These are phyloP conservation scores for Ophion slaviceki DNA, from an alignment of 2,888 invertebrate species.

Conservation along the genomic window DNA sequence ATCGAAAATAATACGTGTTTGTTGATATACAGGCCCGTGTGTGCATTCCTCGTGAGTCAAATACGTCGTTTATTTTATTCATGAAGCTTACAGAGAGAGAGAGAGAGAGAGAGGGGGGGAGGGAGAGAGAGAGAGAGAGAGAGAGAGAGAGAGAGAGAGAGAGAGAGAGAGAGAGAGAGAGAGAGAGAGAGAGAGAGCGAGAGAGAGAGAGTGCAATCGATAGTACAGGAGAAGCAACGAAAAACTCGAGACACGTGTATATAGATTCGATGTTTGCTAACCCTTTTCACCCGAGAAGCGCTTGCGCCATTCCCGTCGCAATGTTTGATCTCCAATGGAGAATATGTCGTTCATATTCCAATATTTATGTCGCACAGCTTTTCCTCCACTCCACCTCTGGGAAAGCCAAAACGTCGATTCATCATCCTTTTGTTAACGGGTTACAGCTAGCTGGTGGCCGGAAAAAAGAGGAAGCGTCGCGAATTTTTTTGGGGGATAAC, in stretches of 20 bases:
- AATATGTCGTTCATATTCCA: conserved; percentile 49
- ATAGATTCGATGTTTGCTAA: conserved; percentile 21
- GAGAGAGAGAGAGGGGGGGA: no score
- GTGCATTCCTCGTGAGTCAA: conserved; percentile 51
- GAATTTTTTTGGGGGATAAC: no score
- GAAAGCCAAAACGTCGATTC: conserved; percentile 56
- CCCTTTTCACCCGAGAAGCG: conserved; percentile 21
- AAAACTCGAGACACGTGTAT: conserved; percentile 31
- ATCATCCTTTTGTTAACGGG: not conserved
- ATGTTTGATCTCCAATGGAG: conserved; percentile 56
- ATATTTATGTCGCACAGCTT: conserved; percentile 58
- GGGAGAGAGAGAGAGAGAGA: no score
- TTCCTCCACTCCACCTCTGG: not conserved
- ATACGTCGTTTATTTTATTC: conserved; percentile 78
- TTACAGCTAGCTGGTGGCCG: no score
- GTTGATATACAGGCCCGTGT: not conserved
- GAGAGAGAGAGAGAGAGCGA: no score
- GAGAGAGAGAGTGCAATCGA: conserved; percentile 71
- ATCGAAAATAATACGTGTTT: conserved; percentile 19
- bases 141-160: no score
- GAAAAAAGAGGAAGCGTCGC: no score
- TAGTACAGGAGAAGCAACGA: conserved; percentile 65
- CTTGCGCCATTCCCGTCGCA: conserved; percentile 30
- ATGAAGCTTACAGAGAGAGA: conserved; percentile 73
- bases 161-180: no score